These are phyloP conservation scores for Oconnorella tubifera DNA, from an alignment of 2,888 invertebrate genomes.

Conservation along the genomic window DNA sequence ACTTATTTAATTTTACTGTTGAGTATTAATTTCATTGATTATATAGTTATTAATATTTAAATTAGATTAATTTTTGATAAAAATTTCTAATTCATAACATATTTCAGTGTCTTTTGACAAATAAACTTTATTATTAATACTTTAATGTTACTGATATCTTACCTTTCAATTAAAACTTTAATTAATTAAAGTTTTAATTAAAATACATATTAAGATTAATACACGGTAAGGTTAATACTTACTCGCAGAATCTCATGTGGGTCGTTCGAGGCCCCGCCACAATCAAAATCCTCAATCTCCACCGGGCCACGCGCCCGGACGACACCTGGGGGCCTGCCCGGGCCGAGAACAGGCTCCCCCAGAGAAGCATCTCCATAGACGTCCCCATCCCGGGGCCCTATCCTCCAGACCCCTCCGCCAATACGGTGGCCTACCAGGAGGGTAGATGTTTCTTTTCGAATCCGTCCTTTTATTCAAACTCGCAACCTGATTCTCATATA, in stretches of 20 bases:
- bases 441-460: constrained; percentile 8
- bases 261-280: constrained; percentile 18
- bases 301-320: constrained; percentile 6
- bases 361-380: neutral
- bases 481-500: constrained; percentile 10
- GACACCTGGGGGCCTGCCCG: constrained; percentile 17
- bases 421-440: constrained; percentile 12
- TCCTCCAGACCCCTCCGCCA: too few species aligned
- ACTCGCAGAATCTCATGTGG: constrained; percentile 26
- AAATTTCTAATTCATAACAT: too few species aligned
- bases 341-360: neutral
- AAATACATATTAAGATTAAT: too few species aligned
- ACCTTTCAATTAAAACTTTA: too few species aligned
- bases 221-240: neutral
- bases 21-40: too few species aligned
- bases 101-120: too few species aligned
- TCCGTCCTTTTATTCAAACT: constrained; percentile 4
- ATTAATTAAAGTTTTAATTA: too few species aligned
- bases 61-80: too few species aligned
- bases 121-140: too few species aligned
- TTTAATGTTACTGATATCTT: too few species aligned
- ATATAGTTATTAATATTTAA: too few species aligned
- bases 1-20: too few species aligned
- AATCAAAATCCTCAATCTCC: constrained; percentile 17
- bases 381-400: neutral